These are phyloP conservation scores for Phymanthus crucifer DNA, from an alignment of 92 coral and sea anemone species.

Conservation along the genomic window DNA sequence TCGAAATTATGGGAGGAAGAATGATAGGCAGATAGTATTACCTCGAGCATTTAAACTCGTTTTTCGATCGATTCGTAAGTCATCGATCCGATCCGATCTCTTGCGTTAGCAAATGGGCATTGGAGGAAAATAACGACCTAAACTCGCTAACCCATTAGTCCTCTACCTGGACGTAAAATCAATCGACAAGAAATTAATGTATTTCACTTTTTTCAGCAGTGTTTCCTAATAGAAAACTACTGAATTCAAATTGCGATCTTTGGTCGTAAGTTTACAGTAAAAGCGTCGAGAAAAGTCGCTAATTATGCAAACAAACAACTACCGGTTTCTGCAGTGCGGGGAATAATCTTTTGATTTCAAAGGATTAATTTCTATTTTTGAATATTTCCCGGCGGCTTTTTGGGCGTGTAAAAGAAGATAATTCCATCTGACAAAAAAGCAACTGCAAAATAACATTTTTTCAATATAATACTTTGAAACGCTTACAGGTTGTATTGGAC, in stretches of 20 bases:
- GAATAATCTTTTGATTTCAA: not conserved
- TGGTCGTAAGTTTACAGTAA: not conserved
- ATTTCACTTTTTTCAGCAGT: not conserved
- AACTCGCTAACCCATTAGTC: not conserved
- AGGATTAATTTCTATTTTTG: not conserved
- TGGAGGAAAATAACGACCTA: not conserved
- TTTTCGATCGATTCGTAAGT: not conserved
- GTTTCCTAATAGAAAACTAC: not conserved
- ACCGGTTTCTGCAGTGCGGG: not conserved
- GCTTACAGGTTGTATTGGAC: not conserved
- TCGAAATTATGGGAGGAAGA: not conserved
- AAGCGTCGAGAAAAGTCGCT: not conserved
- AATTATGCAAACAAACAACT: conserved; percentile 10
- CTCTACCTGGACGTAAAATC: not conserved
- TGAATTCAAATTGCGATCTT: not conserved
- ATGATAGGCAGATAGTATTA: not conserved
- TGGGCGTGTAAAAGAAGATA: not conserved
- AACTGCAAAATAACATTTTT: not conserved
- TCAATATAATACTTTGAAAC: not conserved
- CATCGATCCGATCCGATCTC: not conserved
- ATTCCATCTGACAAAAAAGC: not conserved
- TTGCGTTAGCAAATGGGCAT: not conserved
- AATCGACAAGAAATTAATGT: not conserved
- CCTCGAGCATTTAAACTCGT: not conserved
- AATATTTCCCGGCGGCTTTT: not conserved